Conservation (phyloP, 2,113 vertebrate genomes). For the Nymphicus hollandicus region DNA sequence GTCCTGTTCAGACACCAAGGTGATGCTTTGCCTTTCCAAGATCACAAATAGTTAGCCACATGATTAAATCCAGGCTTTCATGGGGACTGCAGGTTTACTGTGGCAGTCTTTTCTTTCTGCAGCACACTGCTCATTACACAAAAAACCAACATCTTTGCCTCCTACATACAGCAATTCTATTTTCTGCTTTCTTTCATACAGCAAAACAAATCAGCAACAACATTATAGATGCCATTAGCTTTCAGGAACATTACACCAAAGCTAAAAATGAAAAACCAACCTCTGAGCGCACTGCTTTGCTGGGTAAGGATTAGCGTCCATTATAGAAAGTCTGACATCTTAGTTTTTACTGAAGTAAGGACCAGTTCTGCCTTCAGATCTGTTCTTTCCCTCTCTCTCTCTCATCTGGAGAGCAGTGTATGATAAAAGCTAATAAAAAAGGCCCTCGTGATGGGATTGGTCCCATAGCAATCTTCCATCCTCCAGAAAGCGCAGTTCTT, state of each 20-base stretch:
- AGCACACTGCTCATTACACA: background rate
- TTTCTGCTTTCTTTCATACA: slow-evolving; percentile 42
- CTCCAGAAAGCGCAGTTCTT: background rate
- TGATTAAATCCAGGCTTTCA: background rate
- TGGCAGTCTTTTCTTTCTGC: background rate
- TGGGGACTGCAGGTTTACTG: background rate
- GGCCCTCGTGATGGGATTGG: background rate
- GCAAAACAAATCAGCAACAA: slow-evolving; percentile 36
- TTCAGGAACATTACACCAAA: slow-evolving; percentile 21
- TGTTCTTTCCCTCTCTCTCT: background rate
- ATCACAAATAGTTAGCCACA: background rate
- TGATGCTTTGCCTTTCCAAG: background rate
- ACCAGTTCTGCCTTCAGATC: background rate
- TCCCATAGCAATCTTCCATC: background rate
- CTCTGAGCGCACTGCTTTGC: background rate
- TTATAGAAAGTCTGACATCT: background rate
- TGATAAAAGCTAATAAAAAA: background rate
- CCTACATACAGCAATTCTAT: slow-evolving; percentile 31
- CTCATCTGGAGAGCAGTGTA: background rate
- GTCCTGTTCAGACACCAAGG: background rate
- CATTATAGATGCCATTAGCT: slow-evolving; percentile 31
- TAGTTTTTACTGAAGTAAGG: background rate
- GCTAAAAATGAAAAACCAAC: background rate
- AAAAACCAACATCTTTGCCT: background rate
- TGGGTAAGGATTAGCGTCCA: background rate